Evolutionary conservation across 2,797 vertebrate genomes (phyloP).

Genomic region (Mastacembelus armatus): DNA sequence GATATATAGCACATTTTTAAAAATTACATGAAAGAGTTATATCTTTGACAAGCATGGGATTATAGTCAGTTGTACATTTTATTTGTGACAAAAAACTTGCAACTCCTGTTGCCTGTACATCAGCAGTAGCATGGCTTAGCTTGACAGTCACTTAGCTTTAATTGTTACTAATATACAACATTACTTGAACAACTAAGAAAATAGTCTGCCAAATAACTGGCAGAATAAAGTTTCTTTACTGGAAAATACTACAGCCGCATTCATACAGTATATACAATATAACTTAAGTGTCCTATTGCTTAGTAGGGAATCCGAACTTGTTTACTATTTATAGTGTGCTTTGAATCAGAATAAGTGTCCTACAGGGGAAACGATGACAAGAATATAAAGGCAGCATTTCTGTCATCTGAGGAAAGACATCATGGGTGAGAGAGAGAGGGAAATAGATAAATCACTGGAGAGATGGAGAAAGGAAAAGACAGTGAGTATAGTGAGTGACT

Average conservation of each 20-base stretch:
- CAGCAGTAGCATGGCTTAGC: neutral
- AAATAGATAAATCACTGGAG: slow-evolving; percentile 11
- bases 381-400: neutral
- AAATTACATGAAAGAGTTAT: too few species aligned
- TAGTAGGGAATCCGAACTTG: neutral
- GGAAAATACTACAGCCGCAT: neutral
- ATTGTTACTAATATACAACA: neutral
- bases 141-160: neutral
- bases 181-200: neutral
- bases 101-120: too few species aligned
- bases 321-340: neutral
- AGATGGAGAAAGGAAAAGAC: slow-evolving; percentile 4
- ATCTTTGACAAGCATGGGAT: too few species aligned
- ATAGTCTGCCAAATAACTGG: neutral
- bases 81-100: too few species aligned
- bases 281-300: neutral
- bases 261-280: neutral
- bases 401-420: slow-evolving; percentile 2
- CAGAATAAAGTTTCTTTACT: neutral
- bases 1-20: too few species aligned
- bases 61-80: too few species aligned
- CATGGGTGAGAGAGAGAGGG: neutral
- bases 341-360: neutral
- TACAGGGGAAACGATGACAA: neutral
- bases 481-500: slow-evolving; percentile 28